Base-by-base conservation (phyloP, 2,797 vertebrate genomes). In the Coranthus polyacanthus region DNA sequence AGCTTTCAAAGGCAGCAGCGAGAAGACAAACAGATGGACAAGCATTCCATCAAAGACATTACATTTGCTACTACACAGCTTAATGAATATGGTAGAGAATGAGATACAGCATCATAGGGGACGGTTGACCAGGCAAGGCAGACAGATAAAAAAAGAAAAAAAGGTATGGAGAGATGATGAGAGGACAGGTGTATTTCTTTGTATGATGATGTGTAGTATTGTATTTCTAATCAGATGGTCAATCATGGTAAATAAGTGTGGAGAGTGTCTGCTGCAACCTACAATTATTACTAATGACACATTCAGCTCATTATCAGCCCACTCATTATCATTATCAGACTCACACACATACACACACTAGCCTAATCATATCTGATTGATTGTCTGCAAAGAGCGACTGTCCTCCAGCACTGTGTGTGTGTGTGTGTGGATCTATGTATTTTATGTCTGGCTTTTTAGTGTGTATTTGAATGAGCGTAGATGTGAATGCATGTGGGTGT, bases 261-360 rank as follows among this genome's bases (percentile, higher is more conserved):
- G 77, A 80, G 68, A 75, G 79, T 59, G 55, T 81, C 71, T 71
- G 67, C 63, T 67, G 69, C 67, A 84, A 72, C 78, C 75, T 64
- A 66, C 79, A 89, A 84, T 89, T 88, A 87, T 72, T 60, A 51
- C 75, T 88, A 87, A 89, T 80, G 81, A 85, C 72, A 73, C 77
- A 82, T 90, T 86, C 71, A 82, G 66, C 75, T 78, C 53, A 45
- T 69, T 52, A 64, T 79, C 66, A 72, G 63, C 67, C 32, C 39
- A 70, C 49, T 37, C 18, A 5, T 63, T 58, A 62, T 42, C 52
- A n/a, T 63, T 56, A 34, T 54, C 29, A 52, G 32, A 52, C 42
- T n/a, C 60, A 41, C 60, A 45, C 57, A 51, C 34, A 64, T 22
- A 39, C 54, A 74, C 24, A 51, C 64, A 46, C 56, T 53, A 32